These are phyloP conservation scores for Maniola hyperantus DNA, from an alignment of 2,888 invertebrate genomes.

Conservation along the genomic window DNA sequence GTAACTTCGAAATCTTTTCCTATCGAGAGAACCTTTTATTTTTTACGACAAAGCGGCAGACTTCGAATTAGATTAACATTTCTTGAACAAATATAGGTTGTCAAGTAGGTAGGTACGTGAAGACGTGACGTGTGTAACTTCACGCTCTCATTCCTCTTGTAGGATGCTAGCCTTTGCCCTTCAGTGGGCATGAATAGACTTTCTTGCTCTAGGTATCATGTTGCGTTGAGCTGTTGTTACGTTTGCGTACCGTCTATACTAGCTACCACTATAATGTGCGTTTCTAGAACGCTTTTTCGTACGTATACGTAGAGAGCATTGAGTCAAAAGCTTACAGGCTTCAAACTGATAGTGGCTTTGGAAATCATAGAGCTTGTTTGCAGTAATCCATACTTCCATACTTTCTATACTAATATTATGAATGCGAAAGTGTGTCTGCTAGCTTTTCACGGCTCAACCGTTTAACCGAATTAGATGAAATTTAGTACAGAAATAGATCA, in stretches of 20 bases:
- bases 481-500: too few species aligned
- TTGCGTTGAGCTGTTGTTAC: conserved; percentile 5
- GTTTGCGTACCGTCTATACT: neutral
- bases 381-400: neutral
- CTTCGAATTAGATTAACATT: conserved; percentile 1
- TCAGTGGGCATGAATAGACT: conserved; percentile 20
- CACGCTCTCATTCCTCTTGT: conserved; percentile 26
- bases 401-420: too few species aligned
- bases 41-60: neutral
- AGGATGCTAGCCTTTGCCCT: conserved; percentile 19
- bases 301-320: neutral
- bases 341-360: neutral
- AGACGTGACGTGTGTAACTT: conserved; percentile 6
- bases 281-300: neutral
- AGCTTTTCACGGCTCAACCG: too few species aligned
- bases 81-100: conserved; percentile 10
- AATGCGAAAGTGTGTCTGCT: too few species aligned
- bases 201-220: conserved; percentile 10
- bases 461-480: too few species aligned
- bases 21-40: neutral
- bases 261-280: too few species aligned
- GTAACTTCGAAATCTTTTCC: neutral
- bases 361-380: neutral
- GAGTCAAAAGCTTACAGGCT: neutral
- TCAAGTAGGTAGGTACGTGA: conserved; percentile 2